A percentile compares a stretch with the other conserved stretches of the same genome.
These are phyloP conservation scores for Florisuga fusca DNA, from an alignment of 2,797 vertebrate species.

Conservation along the genomic window DNA sequence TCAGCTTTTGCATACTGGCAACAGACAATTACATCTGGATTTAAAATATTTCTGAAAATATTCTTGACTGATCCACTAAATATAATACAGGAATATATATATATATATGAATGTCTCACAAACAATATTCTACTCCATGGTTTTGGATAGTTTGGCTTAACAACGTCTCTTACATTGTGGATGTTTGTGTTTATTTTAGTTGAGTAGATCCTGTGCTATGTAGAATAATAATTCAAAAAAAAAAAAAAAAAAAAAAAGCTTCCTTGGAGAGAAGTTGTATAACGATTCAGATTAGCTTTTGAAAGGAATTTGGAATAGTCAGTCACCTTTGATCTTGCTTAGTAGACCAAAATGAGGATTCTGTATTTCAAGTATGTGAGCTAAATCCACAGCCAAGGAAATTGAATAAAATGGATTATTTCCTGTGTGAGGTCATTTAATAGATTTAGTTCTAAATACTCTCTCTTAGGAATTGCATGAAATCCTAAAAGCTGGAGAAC, in stretches of 20 bases:
- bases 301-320: conserved; percentile 42
- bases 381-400: conserved; percentile 22
- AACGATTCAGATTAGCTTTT: conserved; percentile 66
- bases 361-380: conserved; percentile 12
- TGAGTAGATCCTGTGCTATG: conserved; percentile 1
- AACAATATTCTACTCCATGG: neutral
- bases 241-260: conserved; percentile 2
- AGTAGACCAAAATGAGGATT: conserved; percentile 33
- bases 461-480: conserved; percentile 2
- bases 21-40: neutral
- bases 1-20: neutral
- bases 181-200: neutral
- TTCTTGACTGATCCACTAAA: neutral
- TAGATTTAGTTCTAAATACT: conserved; percentile 21
- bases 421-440: conserved; percentile 35
- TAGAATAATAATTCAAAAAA: conserved; percentile 47
- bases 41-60: neutral
- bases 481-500: neutral
- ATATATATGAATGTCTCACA: neutral
- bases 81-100: neutral
- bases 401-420: conserved; percentile 52
- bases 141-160: neutral
- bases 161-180: conserved; percentile 22
- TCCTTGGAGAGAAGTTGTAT: conserved; percentile 45
- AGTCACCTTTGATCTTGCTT: conserved; percentile 70